A percentile compares a stretch with the other conserved stretches of the same genome.
These are phyloP conservation scores for Anorthoa munda DNA, from an alignment of 2,888 invertebrate genomes.

Conservation along the genomic window DNA sequence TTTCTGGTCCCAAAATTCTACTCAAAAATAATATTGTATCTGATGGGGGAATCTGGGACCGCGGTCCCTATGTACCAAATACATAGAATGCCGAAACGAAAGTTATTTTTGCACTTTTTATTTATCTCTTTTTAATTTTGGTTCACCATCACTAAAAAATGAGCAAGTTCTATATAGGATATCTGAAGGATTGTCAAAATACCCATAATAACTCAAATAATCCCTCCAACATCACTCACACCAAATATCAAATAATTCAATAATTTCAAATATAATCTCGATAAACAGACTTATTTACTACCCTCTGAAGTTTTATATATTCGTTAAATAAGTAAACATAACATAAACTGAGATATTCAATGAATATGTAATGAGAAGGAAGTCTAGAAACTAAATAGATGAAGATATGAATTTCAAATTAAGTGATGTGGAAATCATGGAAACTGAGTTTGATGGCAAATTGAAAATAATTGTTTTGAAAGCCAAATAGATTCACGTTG, in stretches of 20 bases:
- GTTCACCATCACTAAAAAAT: no score
- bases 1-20: no score
- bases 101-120: no score
- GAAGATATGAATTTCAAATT: conserved; percentile 44
- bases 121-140: no score
- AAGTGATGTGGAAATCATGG: conserved; percentile 21
- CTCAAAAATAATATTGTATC: no score
- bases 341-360: conserved; percentile 21
- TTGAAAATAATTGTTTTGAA: conserved; percentile 23
- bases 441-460: conserved; percentile 8
- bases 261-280: neutral
- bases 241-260: no score
- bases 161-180: no score
- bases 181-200: no score
- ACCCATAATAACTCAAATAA: neutral
- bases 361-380: conserved; percentile 37
- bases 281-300: conserved; percentile 5
- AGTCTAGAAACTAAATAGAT: neutral
- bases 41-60: no score
- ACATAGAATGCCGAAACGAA: no score
- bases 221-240: neutral
- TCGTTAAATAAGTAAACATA: neutral
- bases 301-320: neutral
- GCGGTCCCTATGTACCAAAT: no score
- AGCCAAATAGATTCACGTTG: conserved; percentile 7